Conservation (phyloP, 2,113 vertebrate genomes). For the Ciconia boyciana region DNA sequence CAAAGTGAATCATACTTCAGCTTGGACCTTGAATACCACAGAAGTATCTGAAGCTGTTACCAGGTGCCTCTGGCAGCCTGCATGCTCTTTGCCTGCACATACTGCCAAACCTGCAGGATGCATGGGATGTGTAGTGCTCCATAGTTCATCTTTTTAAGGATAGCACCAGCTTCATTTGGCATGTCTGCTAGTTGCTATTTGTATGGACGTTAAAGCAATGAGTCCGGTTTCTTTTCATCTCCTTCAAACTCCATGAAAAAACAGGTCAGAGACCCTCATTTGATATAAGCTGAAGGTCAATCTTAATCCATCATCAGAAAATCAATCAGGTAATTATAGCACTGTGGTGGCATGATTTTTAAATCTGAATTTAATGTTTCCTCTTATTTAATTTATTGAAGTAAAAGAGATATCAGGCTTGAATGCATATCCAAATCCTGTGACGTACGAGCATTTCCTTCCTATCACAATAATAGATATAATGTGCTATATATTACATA, state of each 20-base stretch:
- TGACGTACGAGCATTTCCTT: background rate
- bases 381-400: background rate
- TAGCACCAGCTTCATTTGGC: background rate
- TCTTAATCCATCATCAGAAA: background rate
- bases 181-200: background rate
- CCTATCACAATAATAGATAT: background rate
- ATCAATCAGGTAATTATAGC: background rate
- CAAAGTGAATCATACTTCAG: background rate
- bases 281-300: background rate
- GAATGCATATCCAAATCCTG: background rate
- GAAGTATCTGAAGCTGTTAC: background rate
- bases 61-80: background rate
- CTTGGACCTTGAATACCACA: background rate
- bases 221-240: background rate
- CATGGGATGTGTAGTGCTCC: background rate
- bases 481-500: background rate
- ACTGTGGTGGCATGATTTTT: background rate
- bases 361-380: background rate
- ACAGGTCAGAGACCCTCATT: background rate
- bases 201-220: background rate
- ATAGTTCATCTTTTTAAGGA: background rate
- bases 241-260: background rate
- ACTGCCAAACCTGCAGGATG: background rate
- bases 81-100: background rate
- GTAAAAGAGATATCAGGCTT: background rate